Percentiles rank a stretch among this genome's conserved stretches.
Conservation (phyloP, 2,888 invertebrate species). For the Carabus problematicus region DNA sequence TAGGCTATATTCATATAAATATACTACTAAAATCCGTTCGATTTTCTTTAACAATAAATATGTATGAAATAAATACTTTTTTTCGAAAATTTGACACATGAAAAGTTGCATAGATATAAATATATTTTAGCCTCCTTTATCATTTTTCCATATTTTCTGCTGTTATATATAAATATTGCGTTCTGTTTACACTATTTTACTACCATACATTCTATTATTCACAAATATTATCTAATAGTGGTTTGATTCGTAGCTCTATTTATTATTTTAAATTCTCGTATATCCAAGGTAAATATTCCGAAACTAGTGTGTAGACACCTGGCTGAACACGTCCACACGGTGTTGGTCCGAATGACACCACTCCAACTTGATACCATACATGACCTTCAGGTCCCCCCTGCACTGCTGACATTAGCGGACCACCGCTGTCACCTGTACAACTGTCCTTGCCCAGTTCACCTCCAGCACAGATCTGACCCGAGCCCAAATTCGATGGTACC, state of each 20-base stretch:
- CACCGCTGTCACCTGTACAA: conserved; percentile 80
- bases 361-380: conserved; percentile 48
- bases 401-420: conserved; percentile 71
- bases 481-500: conserved; percentile 46
- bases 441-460: conserved; percentile 65
- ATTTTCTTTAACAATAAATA: too few relatives aligned
- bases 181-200: too few relatives aligned
- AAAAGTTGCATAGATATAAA: too few relatives aligned
- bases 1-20: too few relatives aligned
- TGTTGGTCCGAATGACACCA: conserved; percentile 55
- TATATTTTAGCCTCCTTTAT: too few relatives aligned
- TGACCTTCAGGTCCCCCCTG: neutral
- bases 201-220: too few relatives aligned
- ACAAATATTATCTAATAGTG: too few relatives aligned
- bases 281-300: conserved; percentile 54
- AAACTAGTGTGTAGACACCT: conserved; percentile 54
- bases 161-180: too few relatives aligned
- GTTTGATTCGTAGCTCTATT: neutral
- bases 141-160: too few relatives aligned
- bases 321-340: conserved; percentile 52
- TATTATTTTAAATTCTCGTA: neutral
- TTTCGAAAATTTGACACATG: too few relatives aligned
- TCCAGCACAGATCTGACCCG: conserved; percentile 54
- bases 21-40: too few relatives aligned
- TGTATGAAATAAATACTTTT: too few relatives aligned